Base-by-base conservation (phyloP, 2,113 vertebrate species). In the Indicator maculatus region DNA sequence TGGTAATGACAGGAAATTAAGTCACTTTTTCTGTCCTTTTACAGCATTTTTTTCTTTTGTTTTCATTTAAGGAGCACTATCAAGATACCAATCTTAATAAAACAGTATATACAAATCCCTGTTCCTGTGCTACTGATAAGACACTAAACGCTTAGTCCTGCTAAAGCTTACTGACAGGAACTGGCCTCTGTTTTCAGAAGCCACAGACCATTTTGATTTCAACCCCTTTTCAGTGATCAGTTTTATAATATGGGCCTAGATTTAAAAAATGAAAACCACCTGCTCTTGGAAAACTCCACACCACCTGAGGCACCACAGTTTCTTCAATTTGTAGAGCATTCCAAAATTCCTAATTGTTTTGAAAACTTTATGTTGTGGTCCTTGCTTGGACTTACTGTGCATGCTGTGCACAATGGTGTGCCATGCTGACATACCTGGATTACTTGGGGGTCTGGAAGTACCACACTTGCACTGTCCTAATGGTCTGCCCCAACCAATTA, bases 41-140 rank as follows among this genome's bases (percentile, higher is more conserved):
- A 64, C 3, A n/a, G 73, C 86, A 70, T 55, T 87, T 82, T 88
- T 72, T 90, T 14, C 33, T 65, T 88, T 93, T 91, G 91, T 95
- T 94, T 93, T 93, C 18, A 9, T 86, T 80, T 75, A 78, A 93
- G 79, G 64, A 83, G 85, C n/a, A 18, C 31, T 45, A 55, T 5
- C 79, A 73, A 91, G 86, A 96, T 94, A 96, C 16, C 26, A 31
- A 94, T 95, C 93, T 93, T 95, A 93, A 75, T 88, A 86, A 93
- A 96, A 90, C 79, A 90, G 31, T 80, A 81, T 88, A 93, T 88
- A 93, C 86, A 91, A 96, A 96, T 93, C 80, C 69, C 66, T 69
- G 61, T 86, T 95, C 89, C 89, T 69, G 69, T 73, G 60, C 55
- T 95, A 69, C 94, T 72, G 93, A 81, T 93, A 95, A 95, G 65